Conservation (phyloP, 2,113 vertebrate species). For the Columba janthina region DNA sequence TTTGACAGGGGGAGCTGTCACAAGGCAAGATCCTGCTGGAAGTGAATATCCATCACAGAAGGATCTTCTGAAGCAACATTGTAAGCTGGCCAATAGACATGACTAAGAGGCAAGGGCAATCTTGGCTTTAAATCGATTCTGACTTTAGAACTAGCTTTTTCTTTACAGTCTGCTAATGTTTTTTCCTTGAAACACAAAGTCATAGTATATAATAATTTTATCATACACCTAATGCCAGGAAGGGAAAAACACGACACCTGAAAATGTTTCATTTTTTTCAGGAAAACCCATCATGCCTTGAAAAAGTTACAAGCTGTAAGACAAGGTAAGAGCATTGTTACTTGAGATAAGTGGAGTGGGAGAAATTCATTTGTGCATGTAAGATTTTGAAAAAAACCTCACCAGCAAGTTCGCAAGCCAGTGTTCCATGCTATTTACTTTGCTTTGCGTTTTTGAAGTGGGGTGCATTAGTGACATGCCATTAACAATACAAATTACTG, state of each 20-base stretch:
- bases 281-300: background rate
- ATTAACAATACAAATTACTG: conserved; percentile 30
- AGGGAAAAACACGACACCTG: background rate
- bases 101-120: background rate
- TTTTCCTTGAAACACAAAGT: background rate
- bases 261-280: background rate
- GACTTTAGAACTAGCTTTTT: background rate
- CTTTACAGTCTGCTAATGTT: background rate
- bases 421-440: background rate
- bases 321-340: background rate
- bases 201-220: background rate
- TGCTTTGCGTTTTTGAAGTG: background rate
- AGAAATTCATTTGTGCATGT: background rate
- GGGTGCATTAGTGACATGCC: background rate
- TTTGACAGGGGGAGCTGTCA: background rate
- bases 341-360: rapidly evolving
- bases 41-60: background rate
- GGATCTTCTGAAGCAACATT: background rate
- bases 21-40: background rate
- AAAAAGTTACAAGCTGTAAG: background rate
- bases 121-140: background rate
- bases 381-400: background rate
- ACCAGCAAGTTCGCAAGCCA: background rate
- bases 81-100: background rate
- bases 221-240: background rate